A percentile compares a stretch with the other conserved stretches of the same genome.
phyloP scores from a whole-genome alignment of 2,888 invertebrate genomes.

The Napeogenes sylphis region DNA sequence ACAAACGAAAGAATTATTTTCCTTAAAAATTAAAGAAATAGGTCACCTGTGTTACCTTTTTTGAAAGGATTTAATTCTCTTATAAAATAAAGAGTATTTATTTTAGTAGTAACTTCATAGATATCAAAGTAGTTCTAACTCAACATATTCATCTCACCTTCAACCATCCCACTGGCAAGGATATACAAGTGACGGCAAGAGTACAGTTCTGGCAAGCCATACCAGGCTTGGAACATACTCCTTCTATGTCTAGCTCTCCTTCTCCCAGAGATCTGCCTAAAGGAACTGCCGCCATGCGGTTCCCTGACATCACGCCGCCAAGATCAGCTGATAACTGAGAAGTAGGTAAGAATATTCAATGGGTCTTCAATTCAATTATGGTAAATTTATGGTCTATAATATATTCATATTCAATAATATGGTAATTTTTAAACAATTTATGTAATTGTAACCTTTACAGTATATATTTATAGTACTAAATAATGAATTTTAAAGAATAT shows the following conservation, averaged over 20 bases:
- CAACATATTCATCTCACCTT: slow-evolving; percentile 44
- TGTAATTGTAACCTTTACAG: no score
- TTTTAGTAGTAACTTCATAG: no score
- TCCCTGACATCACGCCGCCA: slow-evolving; percentile 59
- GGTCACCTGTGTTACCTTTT: no score
- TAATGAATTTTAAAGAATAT: no score
- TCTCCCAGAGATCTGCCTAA: slow-evolving; percentile 57
- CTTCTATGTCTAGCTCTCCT: slow-evolving; percentile 66
- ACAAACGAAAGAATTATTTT: no score
- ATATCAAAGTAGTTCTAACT: neutral
- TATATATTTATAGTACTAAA: no score
- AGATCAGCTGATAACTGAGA: slow-evolving; percentile 55
- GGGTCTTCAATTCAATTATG: no score
- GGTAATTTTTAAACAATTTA: no score
- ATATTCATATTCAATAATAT: no score
- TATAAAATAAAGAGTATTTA: neutral
- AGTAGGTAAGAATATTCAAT: neutral
- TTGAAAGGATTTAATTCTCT: no score
- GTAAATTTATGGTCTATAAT: no score
- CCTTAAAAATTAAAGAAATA: no score
- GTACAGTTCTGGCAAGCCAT: slow-evolving; percentile 64
- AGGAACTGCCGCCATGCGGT: slow-evolving; percentile 64
- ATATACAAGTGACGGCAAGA: slow-evolving; percentile 56
- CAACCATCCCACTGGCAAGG: slow-evolving; percentile 62
- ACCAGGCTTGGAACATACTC: slow-evolving; percentile 57